Conservation (phyloP, 1,140 invertebrate genomes). For the Lordiphosa collinella region DNA sequence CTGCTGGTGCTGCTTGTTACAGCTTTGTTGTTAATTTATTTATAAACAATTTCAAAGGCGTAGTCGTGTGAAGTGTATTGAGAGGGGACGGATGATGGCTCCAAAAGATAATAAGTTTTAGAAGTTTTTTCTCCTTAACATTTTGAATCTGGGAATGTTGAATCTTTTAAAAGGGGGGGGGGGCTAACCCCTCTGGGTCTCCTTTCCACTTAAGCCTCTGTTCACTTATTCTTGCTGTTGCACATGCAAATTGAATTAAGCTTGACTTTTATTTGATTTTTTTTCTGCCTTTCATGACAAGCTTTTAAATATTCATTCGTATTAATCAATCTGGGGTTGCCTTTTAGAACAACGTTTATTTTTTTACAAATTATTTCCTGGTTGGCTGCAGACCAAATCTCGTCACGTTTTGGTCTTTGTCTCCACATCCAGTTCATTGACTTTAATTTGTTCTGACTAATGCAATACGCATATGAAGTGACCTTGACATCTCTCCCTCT, state of each 20-base stretch:
- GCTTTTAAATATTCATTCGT: constrained; percentile 44
- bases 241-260: constrained; percentile 69
- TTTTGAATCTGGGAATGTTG: no score
- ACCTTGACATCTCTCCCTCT: constrained; percentile 52
- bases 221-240: constrained; percentile 16
- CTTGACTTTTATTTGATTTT: constrained; percentile 16
- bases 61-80: not conserved
- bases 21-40: constrained; percentile 68
- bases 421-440: constrained; percentile 31
- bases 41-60: constrained; percentile 41
- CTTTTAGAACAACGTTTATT: constrained; percentile 3
- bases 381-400: constrained; percentile 23
- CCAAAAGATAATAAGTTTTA: not conserved
- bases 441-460: constrained; percentile 23
- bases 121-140: no score
- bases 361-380: constrained; percentile 21
- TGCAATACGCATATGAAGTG: constrained; percentile 23
- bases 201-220: not conserved
- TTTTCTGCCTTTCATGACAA: constrained; percentile 7
- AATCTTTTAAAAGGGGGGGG: no score
- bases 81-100: constrained; percentile 1
- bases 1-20: constrained; percentile 27
- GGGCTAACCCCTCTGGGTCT: no score
- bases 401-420: constrained; percentile 21
- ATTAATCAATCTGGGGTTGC: constrained; percentile 33